Conservation (phyloP, 2,888 invertebrate species). For the Tipula vernalis region DNA sequence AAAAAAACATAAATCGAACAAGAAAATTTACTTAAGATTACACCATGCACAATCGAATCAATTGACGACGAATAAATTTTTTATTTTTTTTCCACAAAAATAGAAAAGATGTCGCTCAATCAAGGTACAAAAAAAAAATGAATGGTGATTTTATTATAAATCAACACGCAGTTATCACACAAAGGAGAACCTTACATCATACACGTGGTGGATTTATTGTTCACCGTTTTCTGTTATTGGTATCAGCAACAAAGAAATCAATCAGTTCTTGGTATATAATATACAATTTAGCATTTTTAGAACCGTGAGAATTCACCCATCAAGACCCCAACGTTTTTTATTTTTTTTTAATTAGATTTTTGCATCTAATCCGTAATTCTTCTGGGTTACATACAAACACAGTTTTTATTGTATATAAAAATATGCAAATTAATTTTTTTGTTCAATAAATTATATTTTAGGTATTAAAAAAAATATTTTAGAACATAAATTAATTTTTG, state of each 20-base stretch:
- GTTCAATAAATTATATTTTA: not conserved
- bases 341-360: not conserved
- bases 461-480: not conserved
- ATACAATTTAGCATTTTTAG: not conserved
- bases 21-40: not conserved
- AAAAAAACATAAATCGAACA: not conserved
- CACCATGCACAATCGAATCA: not conserved
- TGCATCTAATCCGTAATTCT: not conserved
- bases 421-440: not conserved
- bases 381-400: not conserved
- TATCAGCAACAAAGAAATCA: not conserved
- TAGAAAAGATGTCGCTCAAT: not conserved
- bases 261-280: not conserved
- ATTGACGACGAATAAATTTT: not conserved
- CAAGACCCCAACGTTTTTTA: not conserved
- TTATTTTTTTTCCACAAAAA: not conserved
- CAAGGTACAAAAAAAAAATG: not conserved
- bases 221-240: not conserved
- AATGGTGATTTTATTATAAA: not conserved
- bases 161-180: not conserved
- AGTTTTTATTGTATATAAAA: not conserved
- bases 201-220: not conserved
- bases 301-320: not conserved
- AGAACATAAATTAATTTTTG: not conserved
- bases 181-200: not conserved